phyloP scores from a whole-genome alignment of 2,113 vertebrate species.

The Stigmatopora nigra region DNA sequence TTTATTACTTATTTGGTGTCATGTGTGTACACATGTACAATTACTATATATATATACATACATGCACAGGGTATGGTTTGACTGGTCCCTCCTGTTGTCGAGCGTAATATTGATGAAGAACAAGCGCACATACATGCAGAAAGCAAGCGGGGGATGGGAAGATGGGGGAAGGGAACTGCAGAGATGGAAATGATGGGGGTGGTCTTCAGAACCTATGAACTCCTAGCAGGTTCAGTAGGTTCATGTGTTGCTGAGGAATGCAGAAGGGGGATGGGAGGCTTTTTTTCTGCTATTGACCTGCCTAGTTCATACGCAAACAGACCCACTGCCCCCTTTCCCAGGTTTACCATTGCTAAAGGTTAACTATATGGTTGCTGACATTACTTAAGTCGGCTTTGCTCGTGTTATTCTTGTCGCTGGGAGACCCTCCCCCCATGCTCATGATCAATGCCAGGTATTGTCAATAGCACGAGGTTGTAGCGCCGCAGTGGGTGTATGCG shows the following conservation, averaged over 20 bases:
- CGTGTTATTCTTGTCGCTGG: conserved; percentile 21
- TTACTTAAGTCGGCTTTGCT: conserved; percentile 6
- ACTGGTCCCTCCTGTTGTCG: conserved; percentile 13
- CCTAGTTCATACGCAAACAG: conserved; percentile 15
- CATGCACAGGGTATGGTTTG: conserved; percentile 7
- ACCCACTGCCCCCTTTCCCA: neutral
- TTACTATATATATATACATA: neutral
- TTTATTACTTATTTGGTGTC: neutral
- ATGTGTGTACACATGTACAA: neutral
- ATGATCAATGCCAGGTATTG: conserved; percentile 13
- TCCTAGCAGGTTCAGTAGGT: conserved; percentile 44
- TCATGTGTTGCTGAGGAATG: conserved; percentile 57
- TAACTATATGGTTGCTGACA: conserved; percentile 32
- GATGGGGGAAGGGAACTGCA: conserved; percentile 17
- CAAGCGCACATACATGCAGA: conserved; percentile 11
- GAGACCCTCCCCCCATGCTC: neutral
- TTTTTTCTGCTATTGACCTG: conserved; percentile 12
- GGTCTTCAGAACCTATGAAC: conserved; percentile 46
- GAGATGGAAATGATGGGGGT: conserved; percentile 42
- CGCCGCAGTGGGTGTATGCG: neutral
- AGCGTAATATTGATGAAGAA: conserved; percentile 8
- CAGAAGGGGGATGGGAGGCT: conserved; percentile 26
- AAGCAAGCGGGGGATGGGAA: conserved; percentile 45
- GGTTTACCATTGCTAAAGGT: conserved; percentile 44
- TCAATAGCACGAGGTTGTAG: conserved; percentile 28